Evolutionary conservation across 2,797 vertebrate species (phyloP).

Genomic region (Nannoperca australis): DNA sequence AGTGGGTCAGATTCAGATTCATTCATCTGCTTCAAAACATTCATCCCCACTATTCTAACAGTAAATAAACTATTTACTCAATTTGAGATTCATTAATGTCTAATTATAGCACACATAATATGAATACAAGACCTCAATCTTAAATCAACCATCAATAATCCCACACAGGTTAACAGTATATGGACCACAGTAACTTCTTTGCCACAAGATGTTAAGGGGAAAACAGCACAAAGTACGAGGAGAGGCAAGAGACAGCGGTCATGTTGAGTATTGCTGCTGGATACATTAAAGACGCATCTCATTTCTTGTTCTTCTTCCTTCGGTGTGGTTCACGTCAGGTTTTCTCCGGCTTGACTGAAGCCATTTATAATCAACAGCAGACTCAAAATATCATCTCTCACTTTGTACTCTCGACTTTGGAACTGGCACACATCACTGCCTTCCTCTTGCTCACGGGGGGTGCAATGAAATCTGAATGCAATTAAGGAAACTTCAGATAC

Average conservation of each 20-base stretch:
- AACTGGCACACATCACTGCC: neutral
- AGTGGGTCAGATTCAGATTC: slow-evolving; percentile 52
- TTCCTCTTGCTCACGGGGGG: neutral
- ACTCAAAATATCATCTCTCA: neutral
- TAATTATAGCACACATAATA: neutral
- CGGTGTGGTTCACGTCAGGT: neutral
- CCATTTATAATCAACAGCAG: neutral
- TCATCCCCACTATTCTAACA: neutral
- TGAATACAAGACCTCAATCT: neutral
- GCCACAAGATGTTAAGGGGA: too few relatives aligned
- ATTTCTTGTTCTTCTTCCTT: neutral
- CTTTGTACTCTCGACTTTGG: neutral
- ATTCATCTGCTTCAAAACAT: slow-evolving; percentile 18
- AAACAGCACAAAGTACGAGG: neutral
- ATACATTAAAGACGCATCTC: neutral
- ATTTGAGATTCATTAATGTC: neutral
- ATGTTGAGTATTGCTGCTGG: neutral
- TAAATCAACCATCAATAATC: neutral
- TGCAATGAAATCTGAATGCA: neutral
- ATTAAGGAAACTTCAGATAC: neutral
- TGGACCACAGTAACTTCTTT: neutral
- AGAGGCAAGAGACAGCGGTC: neutral
- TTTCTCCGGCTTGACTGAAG: neutral
- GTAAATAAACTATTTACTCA: neutral
- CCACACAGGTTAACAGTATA: neutral